Conservation (phyloP, 2,797 vertebrate genomes). For the Darevskia mixta region DNA sequence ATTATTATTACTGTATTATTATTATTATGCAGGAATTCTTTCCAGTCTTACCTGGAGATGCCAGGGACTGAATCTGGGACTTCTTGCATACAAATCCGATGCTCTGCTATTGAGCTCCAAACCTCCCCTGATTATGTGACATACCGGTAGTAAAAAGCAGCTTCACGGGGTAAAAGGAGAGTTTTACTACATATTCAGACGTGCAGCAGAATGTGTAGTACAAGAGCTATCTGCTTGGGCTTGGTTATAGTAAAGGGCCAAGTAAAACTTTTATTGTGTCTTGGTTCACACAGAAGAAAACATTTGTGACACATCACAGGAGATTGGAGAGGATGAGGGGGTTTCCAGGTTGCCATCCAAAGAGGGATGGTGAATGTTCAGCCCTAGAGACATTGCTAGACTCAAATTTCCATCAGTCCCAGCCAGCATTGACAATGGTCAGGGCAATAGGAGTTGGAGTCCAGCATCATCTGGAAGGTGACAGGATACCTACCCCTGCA, state of each 20-base stretch:
- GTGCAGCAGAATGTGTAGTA: neutral
- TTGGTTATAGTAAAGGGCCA: neutral
- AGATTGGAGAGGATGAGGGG: neutral
- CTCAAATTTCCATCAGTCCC: too few relatives aligned
- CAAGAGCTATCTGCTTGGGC: neutral
- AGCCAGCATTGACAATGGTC: too few relatives aligned
- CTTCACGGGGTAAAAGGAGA: neutral
- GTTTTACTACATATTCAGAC: neutral
- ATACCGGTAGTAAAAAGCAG: neutral
- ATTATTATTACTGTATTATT: too few relatives aligned
- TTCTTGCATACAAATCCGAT: too few relatives aligned
- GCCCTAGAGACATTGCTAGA: too few relatives aligned
- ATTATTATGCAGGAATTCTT: neutral
- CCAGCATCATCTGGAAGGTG: too few relatives aligned
- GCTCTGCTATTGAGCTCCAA: too few relatives aligned
- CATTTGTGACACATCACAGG: neutral
- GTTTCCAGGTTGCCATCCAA: too few relatives aligned
- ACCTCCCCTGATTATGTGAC: neutral
- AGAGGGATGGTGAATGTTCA: too few relatives aligned
- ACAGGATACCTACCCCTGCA: too few relatives aligned
- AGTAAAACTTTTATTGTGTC: neutral
- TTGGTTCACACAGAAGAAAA: neutral
- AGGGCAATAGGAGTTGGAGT: too few relatives aligned
- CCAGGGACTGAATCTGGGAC: neutral
- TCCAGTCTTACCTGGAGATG: neutral